Base-by-base conservation (phyloP, 2,113 vertebrate genomes). In the Aspidoscelis tigris region DNA sequence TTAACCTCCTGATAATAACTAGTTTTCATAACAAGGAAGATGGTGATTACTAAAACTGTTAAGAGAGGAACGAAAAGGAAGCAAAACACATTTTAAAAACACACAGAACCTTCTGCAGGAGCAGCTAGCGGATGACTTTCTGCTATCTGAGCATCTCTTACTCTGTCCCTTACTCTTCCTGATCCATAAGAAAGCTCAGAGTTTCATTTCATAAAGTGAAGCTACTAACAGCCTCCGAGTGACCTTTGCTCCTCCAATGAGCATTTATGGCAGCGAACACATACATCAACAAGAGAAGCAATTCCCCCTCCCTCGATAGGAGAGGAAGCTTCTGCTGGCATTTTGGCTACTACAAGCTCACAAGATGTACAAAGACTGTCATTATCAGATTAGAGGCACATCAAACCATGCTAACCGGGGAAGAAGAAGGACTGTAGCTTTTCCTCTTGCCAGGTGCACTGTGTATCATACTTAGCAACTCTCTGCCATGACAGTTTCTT, bases 321-420 rank as follows among this genome's bases (percentile, higher is more conserved):
- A 0, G 87, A 90, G 92, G 16, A 88, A 87, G 80, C 91, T 92
- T 92, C 88, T 91, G 93, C 94, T 88, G 88, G 89, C 91, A 86
- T 64, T 76, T 90, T 89, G 88, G 92, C 90, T 92, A 91, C 93
- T 95, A 94, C 93, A 95, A 95, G 91, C 90, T 91, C 91, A 89
- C 89, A 93, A 91, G 87, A 93, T 93, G 90, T 93, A 92, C 88
- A 1, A 1, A 53, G 86, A 88, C 81, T 82, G 47, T 92, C 91
- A 91, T 95, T 94, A 95, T 95, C 92, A 92, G 87, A 95, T 94
- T 95, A 94, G 92, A 93, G 93, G 87, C 86, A 80, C 89, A 93
- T 94, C 91, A 94, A 87, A 91, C 88, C 85, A n/a, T 86, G 88
- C 78, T 87, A 83, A 79, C 55, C 87, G 92, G 89, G 89, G 89